Conservation (phyloP, 2,113 vertebrate genomes). For the Butorides virescens region DNA sequence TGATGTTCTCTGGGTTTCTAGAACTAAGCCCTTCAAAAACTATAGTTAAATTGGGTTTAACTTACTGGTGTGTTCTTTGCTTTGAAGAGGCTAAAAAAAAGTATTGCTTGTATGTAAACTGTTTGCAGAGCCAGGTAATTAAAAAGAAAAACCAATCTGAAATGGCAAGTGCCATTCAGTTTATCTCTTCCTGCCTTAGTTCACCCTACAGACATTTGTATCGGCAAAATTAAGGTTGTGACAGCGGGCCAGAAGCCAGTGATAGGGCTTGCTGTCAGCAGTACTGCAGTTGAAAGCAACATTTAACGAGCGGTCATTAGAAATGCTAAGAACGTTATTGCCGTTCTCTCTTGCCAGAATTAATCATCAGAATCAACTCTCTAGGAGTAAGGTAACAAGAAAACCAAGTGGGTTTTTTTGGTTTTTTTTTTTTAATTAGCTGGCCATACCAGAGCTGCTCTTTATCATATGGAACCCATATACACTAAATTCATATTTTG, state of each 20-base stretch:
- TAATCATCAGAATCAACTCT: not conserved
- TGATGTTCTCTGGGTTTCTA: not conserved
- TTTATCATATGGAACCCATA: not conserved
- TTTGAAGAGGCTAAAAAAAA: not conserved
- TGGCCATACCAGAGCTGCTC: not conserved
- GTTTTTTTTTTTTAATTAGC: not conserved
- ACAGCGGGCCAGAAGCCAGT: not conserved
- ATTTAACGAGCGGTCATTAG: rapidly evolving
- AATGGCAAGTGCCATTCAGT: not conserved
- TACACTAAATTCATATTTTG: not conserved
- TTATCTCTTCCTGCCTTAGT: not conserved
- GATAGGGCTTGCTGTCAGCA: too few relatives aligned
- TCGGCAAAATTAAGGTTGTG: too few relatives aligned
- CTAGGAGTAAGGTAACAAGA: not conserved
- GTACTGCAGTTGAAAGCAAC: not conserved
- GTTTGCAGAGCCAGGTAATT: not conserved
- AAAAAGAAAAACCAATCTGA: not conserved
- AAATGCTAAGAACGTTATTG: not conserved
- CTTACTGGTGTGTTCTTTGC: not conserved
- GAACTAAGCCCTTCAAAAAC: not conserved
- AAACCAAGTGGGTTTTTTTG: not conserved
- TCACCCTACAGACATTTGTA: not conserved
- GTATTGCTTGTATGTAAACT: not conserved
- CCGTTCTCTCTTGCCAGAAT: not conserved
- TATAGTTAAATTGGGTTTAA: not conserved